A percentile compares a stretch with the other conserved stretches of the same genome.
Evolutionary conservation across 2,888 invertebrate genomes (phyloP).

Genomic region (Gisinianus flammeolus): DNA sequence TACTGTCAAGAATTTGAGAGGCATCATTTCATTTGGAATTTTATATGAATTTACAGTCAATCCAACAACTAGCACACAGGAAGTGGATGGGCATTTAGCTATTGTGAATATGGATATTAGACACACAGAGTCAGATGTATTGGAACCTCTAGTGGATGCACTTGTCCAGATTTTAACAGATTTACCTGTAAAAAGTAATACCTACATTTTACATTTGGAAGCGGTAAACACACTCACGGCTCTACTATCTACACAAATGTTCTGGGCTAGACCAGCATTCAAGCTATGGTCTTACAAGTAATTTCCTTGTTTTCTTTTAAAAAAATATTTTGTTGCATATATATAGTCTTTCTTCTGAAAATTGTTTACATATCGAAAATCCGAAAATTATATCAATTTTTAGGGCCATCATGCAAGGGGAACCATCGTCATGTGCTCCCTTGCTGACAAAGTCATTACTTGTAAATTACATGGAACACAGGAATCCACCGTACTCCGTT

Average conservation of each 20-base stretch:
- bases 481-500: slow-evolving; percentile 73
- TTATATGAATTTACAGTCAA: background rate
- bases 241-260: slow-evolving; percentile 86
- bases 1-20: background rate
- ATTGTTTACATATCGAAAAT: no score
- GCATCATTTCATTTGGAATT: background rate
- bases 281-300: slow-evolving; percentile 75
- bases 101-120: background rate
- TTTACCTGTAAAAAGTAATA: slow-evolving; percentile 76
- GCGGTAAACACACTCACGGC: slow-evolving; percentile 85
- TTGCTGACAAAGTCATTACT: slow-evolving; percentile 80
- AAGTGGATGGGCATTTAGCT: background rate
- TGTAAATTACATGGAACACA: slow-evolving; percentile 74
- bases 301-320: slow-evolving; percentile 43
- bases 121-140: slow-evolving; percentile 55
- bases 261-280: slow-evolving; percentile 72
- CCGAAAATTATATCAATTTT: no score
- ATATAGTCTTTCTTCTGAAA: no score
- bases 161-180: slow-evolving; percentile 81
- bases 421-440: slow-evolving; percentile 76
- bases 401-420: slow-evolving; percentile 69
- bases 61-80: background rate
- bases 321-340: no score
- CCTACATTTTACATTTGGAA: slow-evolving; percentile 85
- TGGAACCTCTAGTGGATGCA: slow-evolving; percentile 77